These are phyloP conservation scores for Dissostichus mawsoni DNA, from an alignment of 2,113 vertebrate species.

Conservation along the genomic window DNA sequence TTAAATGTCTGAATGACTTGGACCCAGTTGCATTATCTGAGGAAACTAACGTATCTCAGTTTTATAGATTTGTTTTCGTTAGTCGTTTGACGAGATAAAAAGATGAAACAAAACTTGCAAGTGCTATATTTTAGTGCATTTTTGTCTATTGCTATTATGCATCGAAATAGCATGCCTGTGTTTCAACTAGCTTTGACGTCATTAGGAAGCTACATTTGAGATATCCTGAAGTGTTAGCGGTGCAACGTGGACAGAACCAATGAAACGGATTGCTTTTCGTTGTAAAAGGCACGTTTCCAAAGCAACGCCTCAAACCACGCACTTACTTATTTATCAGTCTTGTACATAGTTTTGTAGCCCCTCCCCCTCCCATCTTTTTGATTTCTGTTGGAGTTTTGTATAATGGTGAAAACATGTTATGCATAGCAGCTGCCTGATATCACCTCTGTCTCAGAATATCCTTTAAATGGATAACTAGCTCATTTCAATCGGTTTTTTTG, in stretches of 20 bases:
- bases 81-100: slow-evolving; percentile 69
- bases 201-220: slow-evolving; percentile 78
- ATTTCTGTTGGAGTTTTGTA: slow-evolving; percentile 68
- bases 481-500: slow-evolving; percentile 1
- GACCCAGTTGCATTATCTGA: slow-evolving; percentile 77
- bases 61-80: slow-evolving; percentile 75
- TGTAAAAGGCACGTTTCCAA: slow-evolving; percentile 77
- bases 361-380: slow-evolving; percentile 54
- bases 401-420: slow-evolving; percentile 73
- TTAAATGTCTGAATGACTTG: slow-evolving; percentile 78
- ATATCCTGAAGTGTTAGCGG: slow-evolving; percentile 76
- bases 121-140: slow-evolving; percentile 83
- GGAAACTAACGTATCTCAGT: slow-evolving; percentile 72
- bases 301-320: slow-evolving; percentile 84
- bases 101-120: slow-evolving; percentile 79
- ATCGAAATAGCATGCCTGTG: slow-evolving; percentile 85
- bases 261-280: slow-evolving; percentile 74
- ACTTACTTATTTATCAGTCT: slow-evolving; percentile 86
- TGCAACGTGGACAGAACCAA: slow-evolving; percentile 72
- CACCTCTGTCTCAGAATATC: slow-evolving; percentile 67
- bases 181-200: slow-evolving; percentile 82
- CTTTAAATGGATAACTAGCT: background rate
- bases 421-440: slow-evolving; percentile 69
- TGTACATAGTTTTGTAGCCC: slow-evolving; percentile 87
- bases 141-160: slow-evolving; percentile 82